A percentile compares a stretch with the other conserved stretches of the same genome.
Conservation (phyloP, 2,888 invertebrate genomes). For the Melieria crassipennis region DNA sequence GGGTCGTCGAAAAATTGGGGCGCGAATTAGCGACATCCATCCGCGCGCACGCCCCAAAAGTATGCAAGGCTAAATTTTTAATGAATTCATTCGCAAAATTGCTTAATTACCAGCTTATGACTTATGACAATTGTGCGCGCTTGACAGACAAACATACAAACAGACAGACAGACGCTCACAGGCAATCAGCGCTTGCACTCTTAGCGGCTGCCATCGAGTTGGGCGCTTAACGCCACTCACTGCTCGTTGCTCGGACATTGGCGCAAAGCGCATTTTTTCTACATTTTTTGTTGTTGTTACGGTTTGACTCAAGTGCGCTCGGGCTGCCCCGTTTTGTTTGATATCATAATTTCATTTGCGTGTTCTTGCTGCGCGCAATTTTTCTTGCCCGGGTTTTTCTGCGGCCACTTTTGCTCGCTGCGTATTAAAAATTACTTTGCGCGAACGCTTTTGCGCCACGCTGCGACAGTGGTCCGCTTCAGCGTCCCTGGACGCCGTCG, state of each 20-base stretch:
- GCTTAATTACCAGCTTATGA: conserved; percentile 36
- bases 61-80: conserved; percentile 32
- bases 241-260: not conserved
- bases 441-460: not conserved
- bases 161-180: not conserved
- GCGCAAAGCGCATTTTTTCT: not conserved
- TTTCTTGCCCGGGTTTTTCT: conserved; percentile 16
- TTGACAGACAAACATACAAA: conserved; percentile 9
- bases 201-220: not conserved
- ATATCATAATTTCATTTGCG: conserved; percentile 21
- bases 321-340: conserved; percentile 8
- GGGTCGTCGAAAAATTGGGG: not conserved
- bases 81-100: conserved; percentile 36
- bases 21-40: conserved; percentile 11
- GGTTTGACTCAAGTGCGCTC: not conserved
- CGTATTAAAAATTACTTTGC: conserved; percentile 28
- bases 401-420: not conserved
- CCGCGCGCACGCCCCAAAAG: conserved; percentile 18
- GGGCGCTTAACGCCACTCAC: not conserved
- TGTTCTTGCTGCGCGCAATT: conserved; percentile 13
- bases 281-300: not conserved
- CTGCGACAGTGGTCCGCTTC: not conserved
- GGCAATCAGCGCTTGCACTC: not conserved
- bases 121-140: conserved; percentile 27
- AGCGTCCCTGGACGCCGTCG: not conserved